phyloP scores from a whole-genome alignment of 2,797 vertebrate genomes.

The Phylloscopus collybita region DNA sequence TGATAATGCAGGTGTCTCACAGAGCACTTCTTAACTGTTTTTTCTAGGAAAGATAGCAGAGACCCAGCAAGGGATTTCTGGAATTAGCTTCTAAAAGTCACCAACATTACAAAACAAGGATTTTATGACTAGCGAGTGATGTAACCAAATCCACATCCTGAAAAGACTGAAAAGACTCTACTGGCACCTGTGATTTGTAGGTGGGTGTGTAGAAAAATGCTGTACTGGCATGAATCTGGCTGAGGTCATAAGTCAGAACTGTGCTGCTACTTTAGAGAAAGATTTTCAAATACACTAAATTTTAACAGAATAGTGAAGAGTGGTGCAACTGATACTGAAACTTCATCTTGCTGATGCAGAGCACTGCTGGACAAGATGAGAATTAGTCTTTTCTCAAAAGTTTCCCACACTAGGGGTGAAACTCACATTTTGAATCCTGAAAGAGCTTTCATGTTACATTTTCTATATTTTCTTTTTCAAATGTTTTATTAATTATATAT shows the following conservation, averaged over 20 bases:
- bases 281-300: background rate
- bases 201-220: background rate
- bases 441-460: background rate
- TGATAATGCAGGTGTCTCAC: background rate
- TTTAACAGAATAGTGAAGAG: background rate
- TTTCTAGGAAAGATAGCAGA: background rate
- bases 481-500: background rate
- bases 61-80: background rate
- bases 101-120: background rate
- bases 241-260: background rate
- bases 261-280: background rate
- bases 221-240: background rate
- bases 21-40: background rate
- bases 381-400: background rate
- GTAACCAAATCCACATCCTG: background rate
- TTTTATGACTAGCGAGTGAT: background rate
- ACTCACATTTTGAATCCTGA: background rate
- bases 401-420: background rate
- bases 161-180: background rate
- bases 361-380: background rate
- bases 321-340: background rate
- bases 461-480: background rate
- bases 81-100: background rate
- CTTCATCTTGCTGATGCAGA: background rate
- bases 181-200: background rate